Base-by-base conservation (phyloP, 2,888 invertebrate species). In the Cyaniris semiargus region DNA sequence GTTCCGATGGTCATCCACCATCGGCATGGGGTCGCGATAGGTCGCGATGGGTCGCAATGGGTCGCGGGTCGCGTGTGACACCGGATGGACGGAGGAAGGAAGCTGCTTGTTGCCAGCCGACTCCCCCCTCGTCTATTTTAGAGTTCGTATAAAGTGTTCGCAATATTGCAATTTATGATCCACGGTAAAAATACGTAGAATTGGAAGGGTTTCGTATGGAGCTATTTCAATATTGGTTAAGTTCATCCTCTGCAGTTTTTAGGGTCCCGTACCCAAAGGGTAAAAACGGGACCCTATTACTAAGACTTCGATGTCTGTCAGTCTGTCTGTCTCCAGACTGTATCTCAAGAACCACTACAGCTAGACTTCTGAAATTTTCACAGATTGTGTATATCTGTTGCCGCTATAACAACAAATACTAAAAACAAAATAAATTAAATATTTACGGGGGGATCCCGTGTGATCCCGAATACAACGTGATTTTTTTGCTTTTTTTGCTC, bases 71-170 rank as follows among this genome's bases (percentile, higher is more conserved):
- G 92, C 92, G 93, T 93, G 93, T 90, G 93, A 94, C 86, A 88
- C 93, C 93, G 93, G 93, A 93, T 91, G 94, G 86, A 82, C 90
- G 88, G 90, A 93, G 93, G 94, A 93, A 94, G 94, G 94, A 94
- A 93, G 92, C 92, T 89, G 88, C 93, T 91, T 92, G 93, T 93
- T 94, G 93, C 89, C 88, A 88, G 88, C 84, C 85, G 83, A 84
- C 90, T 90, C 93, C 93, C 93, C 93, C 91, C 92, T 87, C 85
- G 87, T 92, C 93, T 93, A 93, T 93, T 93, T 93, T 90, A 93
- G 90, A 93, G 90, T 86, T 90, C 87, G 85, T 89, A 88, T 87
- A 88, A 88, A 86, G 84, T 83, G 84, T 89, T 88, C 84, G 80
- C 81, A 79, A 79, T 79, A 78, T 78, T 79, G 76, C 78, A 78